These are phyloP conservation scores for Dermochelys coriacea DNA, from an alignment of 2,797 vertebrate species.

Conservation along the genomic window DNA sequence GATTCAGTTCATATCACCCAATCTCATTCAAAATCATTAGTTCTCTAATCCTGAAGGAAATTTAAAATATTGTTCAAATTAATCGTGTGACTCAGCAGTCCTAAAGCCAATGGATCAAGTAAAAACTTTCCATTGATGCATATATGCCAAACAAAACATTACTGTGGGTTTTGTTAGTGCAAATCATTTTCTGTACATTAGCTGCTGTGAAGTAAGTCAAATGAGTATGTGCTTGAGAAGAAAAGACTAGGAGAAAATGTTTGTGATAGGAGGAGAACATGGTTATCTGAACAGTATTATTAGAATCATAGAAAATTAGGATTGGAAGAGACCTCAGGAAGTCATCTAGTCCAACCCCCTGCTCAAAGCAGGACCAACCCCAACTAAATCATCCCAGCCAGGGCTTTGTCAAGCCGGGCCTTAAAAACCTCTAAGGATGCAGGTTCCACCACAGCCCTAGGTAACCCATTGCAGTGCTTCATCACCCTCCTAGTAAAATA, in stretches of 20 bases:
- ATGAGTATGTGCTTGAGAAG: background rate
- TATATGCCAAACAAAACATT: background rate
- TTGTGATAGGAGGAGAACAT: background rate
- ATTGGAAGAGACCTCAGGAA: too few relatives aligned
- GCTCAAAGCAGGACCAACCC: too few relatives aligned
- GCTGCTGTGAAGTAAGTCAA: background rate
- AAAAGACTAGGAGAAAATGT: background rate
- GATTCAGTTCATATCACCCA: conserved; percentile 29
- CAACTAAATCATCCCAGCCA: too few relatives aligned
- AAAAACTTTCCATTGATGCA: conserved; percentile 41
- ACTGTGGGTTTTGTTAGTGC: conserved; percentile 25
- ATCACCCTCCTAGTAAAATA: too few relatives aligned
- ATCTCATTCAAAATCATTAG: conserved; percentile 68
- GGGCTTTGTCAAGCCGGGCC: too few relatives aligned
- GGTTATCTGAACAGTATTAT: conserved; percentile 4
- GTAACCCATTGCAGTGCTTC: too few relatives aligned
- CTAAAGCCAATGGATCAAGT: background rate
- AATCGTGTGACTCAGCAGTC: conserved; percentile 64
- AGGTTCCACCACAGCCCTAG: too few relatives aligned
- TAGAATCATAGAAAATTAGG: background rate
- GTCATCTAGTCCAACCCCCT: too few relatives aligned
- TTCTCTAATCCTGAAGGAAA: conserved; percentile 71
- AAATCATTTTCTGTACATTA: background rate
- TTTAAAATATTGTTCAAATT: conserved; percentile 72
- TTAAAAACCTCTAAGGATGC: too few relatives aligned